Evolutionary conservation across 2,888 invertebrate species (phyloP).

Genomic region (Brachyopa scutellaris): DNA sequence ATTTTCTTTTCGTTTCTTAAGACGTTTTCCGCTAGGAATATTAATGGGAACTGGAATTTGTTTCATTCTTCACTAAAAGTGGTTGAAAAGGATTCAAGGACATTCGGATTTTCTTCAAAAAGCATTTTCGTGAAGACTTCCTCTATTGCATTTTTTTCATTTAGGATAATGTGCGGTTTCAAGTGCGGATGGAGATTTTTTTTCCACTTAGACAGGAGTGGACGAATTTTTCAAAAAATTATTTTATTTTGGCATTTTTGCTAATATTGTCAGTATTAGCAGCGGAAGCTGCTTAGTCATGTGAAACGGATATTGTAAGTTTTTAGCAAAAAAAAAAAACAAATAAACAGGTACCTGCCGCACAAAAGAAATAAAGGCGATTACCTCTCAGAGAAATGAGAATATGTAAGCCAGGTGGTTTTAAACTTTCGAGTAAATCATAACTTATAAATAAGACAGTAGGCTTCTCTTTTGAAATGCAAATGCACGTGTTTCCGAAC

Average conservation of each 20-base stretch:
- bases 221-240: slow-evolving; percentile 6
- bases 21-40: slow-evolving; percentile 62
- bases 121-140: slow-evolving; percentile 48
- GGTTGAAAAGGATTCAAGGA: slow-evolving; percentile 62
- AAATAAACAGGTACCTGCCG: too few species aligned
- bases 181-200: slow-evolving; percentile 52
- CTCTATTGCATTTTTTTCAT: slow-evolving; percentile 51
- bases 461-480: too few species aligned
- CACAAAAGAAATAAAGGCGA: too few species aligned
- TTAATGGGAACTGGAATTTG: slow-evolving; percentile 45
- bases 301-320: background rate
- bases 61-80: slow-evolving; percentile 22
- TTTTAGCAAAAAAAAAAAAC: too few species aligned
- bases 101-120: slow-evolving; percentile 16
- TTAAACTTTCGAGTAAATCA: too few species aligned
- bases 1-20: slow-evolving; percentile 36
- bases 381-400: too few species aligned
- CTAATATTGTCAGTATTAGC: too few species aligned
- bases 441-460: too few species aligned
- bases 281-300: slow-evolving; percentile 4
- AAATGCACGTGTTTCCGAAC: too few species aligned
- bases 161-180: slow-evolving; percentile 47
- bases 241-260: slow-evolving; percentile 24
- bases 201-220: slow-evolving; percentile 39
- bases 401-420: too few species aligned